Evolutionary conservation across 1,140 invertebrate species (phyloP).

Genomic region (Episyrphus balteatus): DNA sequence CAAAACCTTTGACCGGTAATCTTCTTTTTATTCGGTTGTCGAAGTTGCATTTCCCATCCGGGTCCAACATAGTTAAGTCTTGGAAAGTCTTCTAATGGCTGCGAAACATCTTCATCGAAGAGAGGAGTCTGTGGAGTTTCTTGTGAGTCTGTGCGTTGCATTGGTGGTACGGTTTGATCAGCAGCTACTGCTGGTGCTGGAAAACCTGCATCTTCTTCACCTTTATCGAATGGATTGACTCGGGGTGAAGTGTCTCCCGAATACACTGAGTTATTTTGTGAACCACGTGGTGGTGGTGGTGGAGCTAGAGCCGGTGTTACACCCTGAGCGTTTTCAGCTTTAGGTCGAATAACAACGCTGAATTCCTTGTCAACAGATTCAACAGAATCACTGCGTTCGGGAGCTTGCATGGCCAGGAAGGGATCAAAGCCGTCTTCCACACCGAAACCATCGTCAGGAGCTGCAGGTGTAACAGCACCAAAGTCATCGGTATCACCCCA

Average conservation of each 20-base stretch:
- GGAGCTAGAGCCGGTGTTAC: slow-evolving; percentile 56
- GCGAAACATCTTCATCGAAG: slow-evolving; percentile 88
- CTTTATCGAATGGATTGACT: slow-evolving; percentile 71
- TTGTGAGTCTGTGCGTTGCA: slow-evolving; percentile 50
- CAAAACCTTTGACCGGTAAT: slow-evolving; percentile 93
- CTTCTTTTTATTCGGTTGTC: slow-evolving; percentile 97
- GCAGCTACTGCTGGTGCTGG: slow-evolving; percentile 18
- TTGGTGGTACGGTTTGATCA: slow-evolving; percentile 13
- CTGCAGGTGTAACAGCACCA: slow-evolving; percentile 26
- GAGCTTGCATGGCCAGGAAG: slow-evolving; percentile 65
- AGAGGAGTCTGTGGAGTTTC: slow-evolving; percentile 82
- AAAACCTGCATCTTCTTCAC: slow-evolving; percentile 41
- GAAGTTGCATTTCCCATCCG: slow-evolving; percentile 95
- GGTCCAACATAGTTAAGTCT: slow-evolving; percentile 64
- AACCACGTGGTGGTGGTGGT: slow-evolving; percentile 55
- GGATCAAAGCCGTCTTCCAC: slow-evolving; percentile 70
- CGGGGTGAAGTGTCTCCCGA: slow-evolving; percentile 44
- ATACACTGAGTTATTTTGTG: slow-evolving; percentile 37
- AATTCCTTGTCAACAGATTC: slow-evolving; percentile 54
- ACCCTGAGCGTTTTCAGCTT: slow-evolving; percentile 38
- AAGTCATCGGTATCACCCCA: slow-evolving; percentile 43
- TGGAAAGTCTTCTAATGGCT: slow-evolving; percentile 87
- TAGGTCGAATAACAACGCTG: slow-evolving; percentile 44
- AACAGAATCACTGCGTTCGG: slow-evolving; percentile 55
- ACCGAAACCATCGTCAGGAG: slow-evolving; percentile 45